phyloP scores from a whole-genome alignment of 2,113 vertebrate genomes.

The Bubo scandiacus region DNA sequence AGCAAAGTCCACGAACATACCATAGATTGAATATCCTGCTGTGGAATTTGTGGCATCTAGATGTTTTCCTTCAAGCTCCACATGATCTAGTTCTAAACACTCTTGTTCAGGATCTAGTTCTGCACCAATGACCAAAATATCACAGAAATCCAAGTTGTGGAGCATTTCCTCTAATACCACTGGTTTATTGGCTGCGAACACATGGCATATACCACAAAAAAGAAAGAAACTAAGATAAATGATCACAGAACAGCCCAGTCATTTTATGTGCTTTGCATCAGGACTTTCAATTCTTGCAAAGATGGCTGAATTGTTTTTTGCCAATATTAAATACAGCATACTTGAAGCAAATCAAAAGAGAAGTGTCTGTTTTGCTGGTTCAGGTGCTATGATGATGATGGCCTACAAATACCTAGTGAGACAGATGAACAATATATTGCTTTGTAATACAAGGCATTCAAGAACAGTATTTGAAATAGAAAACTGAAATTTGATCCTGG shows the following conservation, averaged over 20 bases:
- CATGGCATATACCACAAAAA: not conserved
- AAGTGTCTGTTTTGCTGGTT: not conserved
- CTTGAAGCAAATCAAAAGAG: not conserved
- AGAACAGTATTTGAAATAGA: not conserved
- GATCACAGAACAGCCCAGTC: not conserved
- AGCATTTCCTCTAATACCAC: constrained; percentile 86
- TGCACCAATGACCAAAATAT: constrained; percentile 88
- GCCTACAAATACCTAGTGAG: not conserved
- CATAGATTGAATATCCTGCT: constrained; percentile 93
- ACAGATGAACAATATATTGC: not conserved
- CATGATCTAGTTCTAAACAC: constrained; percentile 84
- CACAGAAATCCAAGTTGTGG: constrained; percentile 96
- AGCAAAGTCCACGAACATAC: constrained; percentile 63
- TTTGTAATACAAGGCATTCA: not conserved
- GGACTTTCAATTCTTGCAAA: not conserved
- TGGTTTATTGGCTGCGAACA: constrained; percentile 72
- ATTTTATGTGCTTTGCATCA: not conserved
- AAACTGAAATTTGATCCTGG: not conserved
- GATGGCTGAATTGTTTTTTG: not conserved
- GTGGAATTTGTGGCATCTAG: constrained; percentile 95
- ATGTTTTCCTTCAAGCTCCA: constrained; percentile 83
- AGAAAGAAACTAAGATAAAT: not conserved
- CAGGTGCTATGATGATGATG: not conserved
- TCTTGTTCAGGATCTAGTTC: constrained; percentile 86
- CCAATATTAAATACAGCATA: not conserved